These are phyloP conservation scores for Pseudochirops corinnae DNA, from an alignment of 2,797 vertebrate species.

Conservation along the genomic window DNA sequence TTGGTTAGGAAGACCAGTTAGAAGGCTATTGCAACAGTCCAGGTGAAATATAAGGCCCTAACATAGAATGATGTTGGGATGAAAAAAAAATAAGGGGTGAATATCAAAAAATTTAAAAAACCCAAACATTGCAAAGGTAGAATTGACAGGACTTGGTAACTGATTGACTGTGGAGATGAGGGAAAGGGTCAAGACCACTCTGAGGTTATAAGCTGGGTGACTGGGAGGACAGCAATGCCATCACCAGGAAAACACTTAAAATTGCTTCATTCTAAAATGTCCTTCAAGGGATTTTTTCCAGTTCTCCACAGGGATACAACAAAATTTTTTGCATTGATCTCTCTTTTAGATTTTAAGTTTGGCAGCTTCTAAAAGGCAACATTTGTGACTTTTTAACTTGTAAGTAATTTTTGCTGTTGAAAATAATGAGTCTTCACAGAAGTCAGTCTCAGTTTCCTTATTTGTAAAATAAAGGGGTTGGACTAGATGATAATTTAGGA, in stretches of 20 bases:
- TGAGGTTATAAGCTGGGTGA: neutral
- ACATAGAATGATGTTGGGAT: neutral
- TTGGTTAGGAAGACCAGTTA: neutral
- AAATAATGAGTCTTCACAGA: neutral
- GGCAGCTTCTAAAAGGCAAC: conserved; percentile 25
- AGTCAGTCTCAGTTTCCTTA: neutral
- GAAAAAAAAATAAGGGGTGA: neutral
- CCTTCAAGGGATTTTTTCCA: neutral
- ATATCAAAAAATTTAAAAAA: neutral
- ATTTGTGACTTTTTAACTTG: neutral
- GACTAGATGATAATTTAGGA: neutral
- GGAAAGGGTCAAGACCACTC: neutral
- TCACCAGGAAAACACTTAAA: neutral
- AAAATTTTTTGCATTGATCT: conserved; percentile 16
- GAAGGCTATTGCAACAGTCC: neutral
- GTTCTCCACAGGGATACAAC: neutral
- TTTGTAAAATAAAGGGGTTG: neutral
- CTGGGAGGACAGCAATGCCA: neutral
- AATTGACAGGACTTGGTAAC: neutral
- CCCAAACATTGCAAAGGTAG: neutral
- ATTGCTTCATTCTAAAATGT: conserved; percentile 45
- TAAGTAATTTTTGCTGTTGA: neutral
- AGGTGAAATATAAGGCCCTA: neutral
- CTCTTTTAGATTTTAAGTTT: conserved; percentile 39
- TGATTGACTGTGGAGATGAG: neutral